These are phyloP conservation scores for Tachysurus fulvidraco DNA, from an alignment of 2,113 vertebrate species.

Conservation along the genomic window DNA sequence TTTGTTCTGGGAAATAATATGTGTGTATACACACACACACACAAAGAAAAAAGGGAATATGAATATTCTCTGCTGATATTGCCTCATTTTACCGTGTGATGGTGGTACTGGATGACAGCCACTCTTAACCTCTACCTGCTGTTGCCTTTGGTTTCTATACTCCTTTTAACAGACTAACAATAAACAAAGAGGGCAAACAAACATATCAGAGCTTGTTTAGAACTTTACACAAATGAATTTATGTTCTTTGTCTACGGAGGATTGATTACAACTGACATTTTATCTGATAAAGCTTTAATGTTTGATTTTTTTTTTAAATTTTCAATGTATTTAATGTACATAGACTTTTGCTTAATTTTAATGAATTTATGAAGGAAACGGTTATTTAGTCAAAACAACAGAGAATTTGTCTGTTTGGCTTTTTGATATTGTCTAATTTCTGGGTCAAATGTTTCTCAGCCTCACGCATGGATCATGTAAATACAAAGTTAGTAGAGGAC, in stretches of 20 bases:
- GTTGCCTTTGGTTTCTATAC: slow-evolving; percentile 75
- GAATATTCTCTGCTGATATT: slow-evolving; percentile 61
- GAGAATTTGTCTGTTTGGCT: slow-evolving; percentile 34
- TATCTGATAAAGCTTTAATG: slow-evolving; percentile 72
- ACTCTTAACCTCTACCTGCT: slow-evolving; percentile 71
- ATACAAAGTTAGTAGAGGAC: slow-evolving; percentile 58
- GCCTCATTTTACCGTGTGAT: slow-evolving; percentile 55
- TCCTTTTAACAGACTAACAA: slow-evolving; percentile 64
- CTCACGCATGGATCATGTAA: slow-evolving; percentile 59
- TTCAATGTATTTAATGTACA: slow-evolving; percentile 62
- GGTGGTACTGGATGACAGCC: slow-evolving; percentile 55
- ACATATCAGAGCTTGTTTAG: slow-evolving; percentile 71
- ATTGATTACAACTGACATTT: slow-evolving; percentile 61
- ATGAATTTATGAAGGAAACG: slow-evolving; percentile 40
- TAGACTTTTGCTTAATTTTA: slow-evolving; percentile 60
- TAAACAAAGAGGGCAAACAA: slow-evolving; percentile 56
- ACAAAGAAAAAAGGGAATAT: slow-evolving; percentile 49
- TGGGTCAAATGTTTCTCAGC: slow-evolving; percentile 43
- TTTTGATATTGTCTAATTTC: slow-evolving; percentile 50
- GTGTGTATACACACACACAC: slow-evolving; percentile 7
- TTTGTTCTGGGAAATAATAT: slow-evolving; percentile 16
- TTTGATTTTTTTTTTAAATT: slow-evolving; percentile 39
- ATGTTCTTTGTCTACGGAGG: slow-evolving; percentile 63
- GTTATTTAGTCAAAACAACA: slow-evolving; percentile 35
- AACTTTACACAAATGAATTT: slow-evolving; percentile 61